Conservation (phyloP, 2,113 vertebrate species). For the Gymnobelideus leadbeateri region DNA sequence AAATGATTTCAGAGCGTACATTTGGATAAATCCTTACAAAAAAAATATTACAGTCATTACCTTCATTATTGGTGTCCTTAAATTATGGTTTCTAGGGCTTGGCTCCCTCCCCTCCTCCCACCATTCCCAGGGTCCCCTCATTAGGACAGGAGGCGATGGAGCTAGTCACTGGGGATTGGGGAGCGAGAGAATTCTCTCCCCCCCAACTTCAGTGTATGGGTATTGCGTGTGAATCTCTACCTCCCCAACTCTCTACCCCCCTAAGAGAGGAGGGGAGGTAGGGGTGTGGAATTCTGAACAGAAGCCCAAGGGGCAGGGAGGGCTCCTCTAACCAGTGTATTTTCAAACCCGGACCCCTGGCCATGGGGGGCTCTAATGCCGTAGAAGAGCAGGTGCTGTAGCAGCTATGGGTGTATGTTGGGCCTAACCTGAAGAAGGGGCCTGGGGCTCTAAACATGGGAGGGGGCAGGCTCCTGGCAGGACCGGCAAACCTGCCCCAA, state of each 20-base stretch:
- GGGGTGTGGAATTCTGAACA: background rate
- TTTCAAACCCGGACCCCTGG: background rate
- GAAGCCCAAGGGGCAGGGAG: rapidly evolving
- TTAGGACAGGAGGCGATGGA: background rate
- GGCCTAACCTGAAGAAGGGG: background rate
- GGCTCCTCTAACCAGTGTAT: slow-evolving; percentile 61
- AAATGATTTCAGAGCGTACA: slow-evolving; percentile 91
- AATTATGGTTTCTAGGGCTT: slow-evolving; percentile 82
- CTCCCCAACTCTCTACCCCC: background rate
- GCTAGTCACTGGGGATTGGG: slow-evolving; percentile 49
- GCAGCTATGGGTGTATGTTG: background rate
- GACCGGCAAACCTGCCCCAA: background rate
- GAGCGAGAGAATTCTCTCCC: slow-evolving; percentile 35
- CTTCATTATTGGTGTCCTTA: slow-evolving; percentile 82
- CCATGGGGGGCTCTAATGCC: slow-evolving; percentile 12
- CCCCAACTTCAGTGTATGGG: slow-evolving; percentile 59
- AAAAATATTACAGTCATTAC: slow-evolving; percentile 82
- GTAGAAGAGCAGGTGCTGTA: too few species aligned
- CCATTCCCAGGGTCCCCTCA: background rate
- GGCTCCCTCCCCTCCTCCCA: slow-evolving; percentile 57
- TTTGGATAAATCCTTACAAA: slow-evolving; percentile 88
- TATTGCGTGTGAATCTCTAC: slow-evolving; percentile 69
- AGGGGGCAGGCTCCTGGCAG: background rate
- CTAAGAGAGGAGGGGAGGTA: slow-evolving; percentile 33
- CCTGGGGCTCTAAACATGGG: background rate